Percentiles rank a stretch among this genome's conserved stretches.
Evolutionary conservation across 2,113 vertebrate genomes (phyloP).

Genomic region (Genyomyrus donnyi): DNA sequence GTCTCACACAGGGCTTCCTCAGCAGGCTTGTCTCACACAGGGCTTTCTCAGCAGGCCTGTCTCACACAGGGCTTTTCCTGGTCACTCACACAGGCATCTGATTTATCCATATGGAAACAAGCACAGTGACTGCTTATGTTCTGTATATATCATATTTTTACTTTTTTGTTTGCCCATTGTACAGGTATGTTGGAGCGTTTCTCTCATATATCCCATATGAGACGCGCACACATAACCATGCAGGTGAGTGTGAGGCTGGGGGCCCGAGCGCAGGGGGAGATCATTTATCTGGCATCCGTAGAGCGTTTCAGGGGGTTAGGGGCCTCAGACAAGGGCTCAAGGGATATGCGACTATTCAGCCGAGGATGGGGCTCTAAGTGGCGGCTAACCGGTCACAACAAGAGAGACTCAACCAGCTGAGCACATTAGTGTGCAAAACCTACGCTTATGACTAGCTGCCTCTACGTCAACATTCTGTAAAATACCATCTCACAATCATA

Average conservation of each 20-base stretch:
- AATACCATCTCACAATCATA: neutral
- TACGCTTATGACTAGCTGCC: neutral
- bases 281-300: neutral
- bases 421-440: neutral
- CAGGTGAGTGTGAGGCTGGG: neutral
- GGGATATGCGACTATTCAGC: neutral
- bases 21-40: no score
- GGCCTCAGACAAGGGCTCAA: neutral
- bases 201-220: neutral
- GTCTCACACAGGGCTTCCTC: neutral
- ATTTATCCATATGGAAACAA: neutral
- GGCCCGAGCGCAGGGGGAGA: neutral
- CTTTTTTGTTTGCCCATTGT: neutral
- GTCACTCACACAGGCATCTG: neutral
- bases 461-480: neutral
- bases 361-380: neutral
- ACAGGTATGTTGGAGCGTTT: neutral
- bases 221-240: neutral
- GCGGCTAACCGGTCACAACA: neutral
- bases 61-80: neutral
- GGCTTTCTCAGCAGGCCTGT: no score
- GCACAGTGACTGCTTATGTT: neutral
- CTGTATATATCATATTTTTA: neutral
- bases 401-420: neutral
- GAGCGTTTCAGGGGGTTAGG: neutral